A percentile compares a stretch with the other conserved stretches of the same genome.
These are phyloP conservation scores for Sinotaia quadrata DNA, from an alignment of 2,888 invertebrate species.

Conservation along the genomic window DNA sequence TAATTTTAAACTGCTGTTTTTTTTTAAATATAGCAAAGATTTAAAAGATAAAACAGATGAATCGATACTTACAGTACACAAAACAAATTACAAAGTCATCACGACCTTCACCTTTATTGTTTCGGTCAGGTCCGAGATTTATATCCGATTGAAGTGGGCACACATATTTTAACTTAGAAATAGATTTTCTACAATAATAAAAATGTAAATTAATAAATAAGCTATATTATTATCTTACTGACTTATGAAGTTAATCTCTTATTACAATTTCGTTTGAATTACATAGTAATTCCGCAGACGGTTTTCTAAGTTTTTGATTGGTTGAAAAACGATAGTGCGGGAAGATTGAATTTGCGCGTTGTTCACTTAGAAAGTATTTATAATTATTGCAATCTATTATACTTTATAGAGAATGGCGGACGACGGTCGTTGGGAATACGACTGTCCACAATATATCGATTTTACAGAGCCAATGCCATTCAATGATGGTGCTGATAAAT, in stretches of 20 bases:
- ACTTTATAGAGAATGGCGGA: no score
- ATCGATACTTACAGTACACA: no score
- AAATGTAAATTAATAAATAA: not conserved
- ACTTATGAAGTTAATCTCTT: not conserved
- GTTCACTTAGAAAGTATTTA: not conserved
- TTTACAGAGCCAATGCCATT: slow-evolving; percentile 45
- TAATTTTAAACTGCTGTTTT: no score
- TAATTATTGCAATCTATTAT: no score
- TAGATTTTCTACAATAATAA: not conserved
- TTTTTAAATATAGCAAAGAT: no score
- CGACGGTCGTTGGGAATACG: slow-evolving; percentile 50
- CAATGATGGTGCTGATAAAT: slow-evolving; percentile 50
- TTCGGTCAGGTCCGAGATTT: not conserved
- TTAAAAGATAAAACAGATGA: no score
- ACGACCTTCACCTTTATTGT: not conserved
- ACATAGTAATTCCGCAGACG: not conserved
- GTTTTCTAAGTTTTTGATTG: slow-evolving; percentile 41
- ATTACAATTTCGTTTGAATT: not conserved
- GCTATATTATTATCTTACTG: not conserved
- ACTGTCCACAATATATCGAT: slow-evolving; percentile 63
- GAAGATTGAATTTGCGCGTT: slow-evolving; percentile 41
- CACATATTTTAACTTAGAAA: no score
- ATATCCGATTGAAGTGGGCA: no score
- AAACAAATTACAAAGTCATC: no score
- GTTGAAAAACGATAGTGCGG: slow-evolving; percentile 44